Conservation (phyloP, 2,797 vertebrate species). For the Gadopsis marmoratus region DNA sequence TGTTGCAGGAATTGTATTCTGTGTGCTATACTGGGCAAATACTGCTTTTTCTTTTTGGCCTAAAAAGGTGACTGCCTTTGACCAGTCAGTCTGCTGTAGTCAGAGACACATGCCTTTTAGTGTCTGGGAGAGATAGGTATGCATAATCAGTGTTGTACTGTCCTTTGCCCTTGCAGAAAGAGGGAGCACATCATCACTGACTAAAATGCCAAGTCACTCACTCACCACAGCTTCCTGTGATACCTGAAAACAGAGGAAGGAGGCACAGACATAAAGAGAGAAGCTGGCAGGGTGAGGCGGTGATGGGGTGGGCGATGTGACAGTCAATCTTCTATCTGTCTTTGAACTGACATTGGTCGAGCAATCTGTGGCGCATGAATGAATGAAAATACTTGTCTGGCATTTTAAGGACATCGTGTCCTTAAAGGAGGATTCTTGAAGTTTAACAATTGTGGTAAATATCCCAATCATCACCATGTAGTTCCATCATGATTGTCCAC, state of each 20-base stretch:
- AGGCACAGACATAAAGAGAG: neutral
- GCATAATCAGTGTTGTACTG: conserved; percentile 22
- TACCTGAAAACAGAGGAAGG: conserved; percentile 7
- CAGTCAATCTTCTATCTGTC: neutral
- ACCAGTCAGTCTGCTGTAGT: neutral
- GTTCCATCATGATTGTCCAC: too few relatives aligned
- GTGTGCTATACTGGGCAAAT: neutral
- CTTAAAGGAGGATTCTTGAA: too few relatives aligned
- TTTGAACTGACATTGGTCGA: neutral
- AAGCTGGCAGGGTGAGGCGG: neutral
- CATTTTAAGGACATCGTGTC: too few relatives aligned
- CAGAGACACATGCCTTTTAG: neutral
- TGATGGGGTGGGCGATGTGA: neutral
- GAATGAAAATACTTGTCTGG: too few relatives aligned
- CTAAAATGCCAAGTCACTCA: conserved; percentile 64
- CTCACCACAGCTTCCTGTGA: conserved; percentile 14
- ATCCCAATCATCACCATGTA: too few relatives aligned
- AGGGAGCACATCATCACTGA: conserved; percentile 33
- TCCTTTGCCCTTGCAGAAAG: conserved; percentile 49
- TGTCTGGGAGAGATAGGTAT: neutral
- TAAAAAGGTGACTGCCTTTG: neutral
- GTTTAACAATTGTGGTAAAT: too few relatives aligned
- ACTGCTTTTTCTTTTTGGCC: neutral
- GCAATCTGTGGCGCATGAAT: too few relatives aligned
- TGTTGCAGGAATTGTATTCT: neutral